These are phyloP conservation scores for Seriola dumerili DNA, from an alignment of 2,113 vertebrate species.

Conservation along the genomic window DNA sequence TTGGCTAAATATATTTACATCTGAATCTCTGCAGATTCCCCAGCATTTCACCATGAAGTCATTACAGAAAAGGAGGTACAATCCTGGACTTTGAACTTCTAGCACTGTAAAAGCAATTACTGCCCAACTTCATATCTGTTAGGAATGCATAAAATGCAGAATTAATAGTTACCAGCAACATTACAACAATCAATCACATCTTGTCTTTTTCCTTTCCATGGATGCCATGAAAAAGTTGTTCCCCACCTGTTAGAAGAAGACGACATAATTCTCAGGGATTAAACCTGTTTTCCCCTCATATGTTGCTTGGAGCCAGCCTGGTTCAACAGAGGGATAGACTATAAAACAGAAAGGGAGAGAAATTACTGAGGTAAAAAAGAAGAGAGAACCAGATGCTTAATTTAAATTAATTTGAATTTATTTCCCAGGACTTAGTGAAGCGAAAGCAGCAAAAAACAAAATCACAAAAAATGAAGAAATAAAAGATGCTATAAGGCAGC, in stretches of 20 bases:
- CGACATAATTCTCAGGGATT: constrained; percentile 95
- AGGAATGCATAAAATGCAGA: constrained; percentile 31
- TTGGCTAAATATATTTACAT: constrained; percentile 28
- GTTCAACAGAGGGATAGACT: constrained; percentile 96
- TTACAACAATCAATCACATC: constrained; percentile 74
- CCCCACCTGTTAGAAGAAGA: constrained; percentile 89
- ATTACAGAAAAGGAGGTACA: constrained; percentile 19
- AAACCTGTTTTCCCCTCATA: constrained; percentile 95
- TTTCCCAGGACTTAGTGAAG: not conserved
- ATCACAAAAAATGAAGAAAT: not conserved
- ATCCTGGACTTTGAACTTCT: constrained; percentile 13
- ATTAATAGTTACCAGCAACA: constrained; percentile 11
- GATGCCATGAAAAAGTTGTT: constrained; percentile 92
- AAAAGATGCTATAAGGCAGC: constrained; percentile 3
- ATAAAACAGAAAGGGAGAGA: constrained; percentile 47
- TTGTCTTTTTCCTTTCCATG: constrained; percentile 85
- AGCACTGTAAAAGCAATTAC: constrained; percentile 2
- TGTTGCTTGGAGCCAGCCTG: constrained; percentile 96
- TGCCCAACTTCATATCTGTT: constrained; percentile 16
- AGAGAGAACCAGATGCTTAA: not conserved
- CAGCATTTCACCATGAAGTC: not conserved
- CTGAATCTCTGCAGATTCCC: constrained; percentile 15
- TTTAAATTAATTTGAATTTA: not conserved
- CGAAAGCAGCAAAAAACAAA: not conserved
- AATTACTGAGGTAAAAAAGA: constrained; percentile 2